phyloP scores from a whole-genome alignment of 2,797 vertebrate genomes.

The Leptoclinus maculatus region DNA sequence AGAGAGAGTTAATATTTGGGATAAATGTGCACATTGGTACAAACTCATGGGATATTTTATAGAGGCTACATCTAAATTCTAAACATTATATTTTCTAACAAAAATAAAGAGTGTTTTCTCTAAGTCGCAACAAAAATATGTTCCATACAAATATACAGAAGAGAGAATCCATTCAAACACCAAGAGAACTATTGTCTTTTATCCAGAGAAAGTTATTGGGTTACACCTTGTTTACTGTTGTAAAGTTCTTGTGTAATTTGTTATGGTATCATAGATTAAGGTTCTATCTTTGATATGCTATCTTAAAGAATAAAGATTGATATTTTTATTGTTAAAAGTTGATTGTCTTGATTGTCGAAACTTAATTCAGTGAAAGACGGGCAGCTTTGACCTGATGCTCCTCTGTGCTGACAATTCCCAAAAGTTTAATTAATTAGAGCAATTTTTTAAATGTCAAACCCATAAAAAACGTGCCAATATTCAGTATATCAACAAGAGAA shows the following conservation, averaged over 20 bases:
- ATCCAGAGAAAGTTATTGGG: conserved; percentile 48
- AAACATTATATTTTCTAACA: conserved; percentile 14
- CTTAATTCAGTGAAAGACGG: not conserved
- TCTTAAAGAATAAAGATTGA: conserved; percentile 95
- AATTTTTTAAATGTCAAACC: not conserved
- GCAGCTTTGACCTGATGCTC: not conserved
- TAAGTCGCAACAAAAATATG: conserved; percentile 24
- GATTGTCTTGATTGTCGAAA: conserved; percentile 41
- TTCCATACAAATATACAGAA: conserved; percentile 27
- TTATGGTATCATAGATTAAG: conserved; percentile 88
- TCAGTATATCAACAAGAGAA: not conserved
- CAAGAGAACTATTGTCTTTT: conserved; percentile 39
- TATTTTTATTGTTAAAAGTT: conserved; percentile 82
- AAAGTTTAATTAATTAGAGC: not conserved
- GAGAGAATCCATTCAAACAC: conserved; percentile 21
- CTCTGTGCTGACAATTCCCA: not conserved
- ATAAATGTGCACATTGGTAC: conserved; percentile 1
- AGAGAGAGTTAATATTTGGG: conserved; percentile 10
- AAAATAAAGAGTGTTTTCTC: conserved; percentile 14
- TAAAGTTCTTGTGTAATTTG: conserved; percentile 90
- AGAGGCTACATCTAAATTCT: conserved; percentile 12
- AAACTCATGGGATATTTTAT: conserved; percentile 37
- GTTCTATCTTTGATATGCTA: conserved; percentile 92
- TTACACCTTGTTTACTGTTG: conserved; percentile 84
- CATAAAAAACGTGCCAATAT: not conserved